Evolutionary conservation across 2,797 vertebrate genomes (phyloP).

Genomic region (Ptychadena robeensis): DNA sequence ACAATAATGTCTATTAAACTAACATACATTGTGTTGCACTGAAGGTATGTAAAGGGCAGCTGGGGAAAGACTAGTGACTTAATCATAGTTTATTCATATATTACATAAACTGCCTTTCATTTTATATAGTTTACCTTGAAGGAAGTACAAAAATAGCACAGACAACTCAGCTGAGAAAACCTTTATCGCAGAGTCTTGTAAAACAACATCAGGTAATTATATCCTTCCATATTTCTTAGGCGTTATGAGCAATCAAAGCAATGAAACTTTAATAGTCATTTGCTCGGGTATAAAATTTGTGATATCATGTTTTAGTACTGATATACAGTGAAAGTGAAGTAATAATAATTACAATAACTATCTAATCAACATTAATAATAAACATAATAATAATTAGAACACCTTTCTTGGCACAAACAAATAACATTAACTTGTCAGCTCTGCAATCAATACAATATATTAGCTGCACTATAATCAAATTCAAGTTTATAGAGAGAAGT

Average conservation of each 20-base stretch:
- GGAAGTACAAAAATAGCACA: neutral
- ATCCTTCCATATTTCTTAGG: neutral
- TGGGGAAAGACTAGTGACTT: neutral
- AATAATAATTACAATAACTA: neutral
- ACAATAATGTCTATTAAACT: neutral
- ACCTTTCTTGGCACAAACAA: neutral
- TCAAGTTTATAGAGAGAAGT: constrained; percentile 8
- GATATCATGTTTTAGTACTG: neutral
- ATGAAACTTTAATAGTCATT: neutral
- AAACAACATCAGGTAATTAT: neutral
- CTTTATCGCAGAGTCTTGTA: neutral
- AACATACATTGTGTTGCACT: neutral
- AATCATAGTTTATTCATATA: neutral
- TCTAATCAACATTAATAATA: neutral
- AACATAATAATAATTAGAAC: neutral
- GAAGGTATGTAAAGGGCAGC: neutral
- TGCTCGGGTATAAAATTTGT: neutral
- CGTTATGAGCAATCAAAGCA: neutral
- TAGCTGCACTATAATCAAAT: neutral
- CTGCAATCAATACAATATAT: constrained; percentile 21
- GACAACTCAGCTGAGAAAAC: neutral
- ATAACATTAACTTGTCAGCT: constrained; percentile 5
- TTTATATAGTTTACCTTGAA: neutral
- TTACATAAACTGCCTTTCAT: neutral
- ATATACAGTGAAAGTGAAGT: neutral